Base-by-base conservation (phyloP, 64 coral and sea anemone species). In the Trachythela sp. region DNA sequence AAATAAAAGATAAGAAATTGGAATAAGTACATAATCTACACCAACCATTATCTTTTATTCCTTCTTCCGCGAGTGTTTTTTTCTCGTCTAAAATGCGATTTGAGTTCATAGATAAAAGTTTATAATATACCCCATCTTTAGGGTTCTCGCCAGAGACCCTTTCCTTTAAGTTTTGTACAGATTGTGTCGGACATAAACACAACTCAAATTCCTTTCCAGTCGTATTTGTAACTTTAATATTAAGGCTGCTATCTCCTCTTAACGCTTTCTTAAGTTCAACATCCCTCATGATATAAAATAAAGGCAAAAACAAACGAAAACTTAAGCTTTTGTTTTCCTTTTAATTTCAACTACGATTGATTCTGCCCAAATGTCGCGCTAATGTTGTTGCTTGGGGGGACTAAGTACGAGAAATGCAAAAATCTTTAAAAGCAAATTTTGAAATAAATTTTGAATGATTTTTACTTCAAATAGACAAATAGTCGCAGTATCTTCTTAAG, bases 61-160 rank as follows among this genome's bases (percentile, higher is more conserved):
- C 75, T 80, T 80, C 75, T 80, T 80, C 75, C 9, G 20, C 75
- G 4, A 80, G 75, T 14, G 75, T 80, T 80, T 39, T 80, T 80
- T 80, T 80, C 75, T 80, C 75, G 75, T 80, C 75, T 80, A 80
- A 80, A 80, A 80, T 80, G 37, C 75, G 75, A 39, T 80, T 80
- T 38, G 37, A 80, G 31, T 30, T 80, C 75, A 80, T 80, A 80
- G 75, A 80, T 22, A 80, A 80, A 9, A 80, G 37, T 39, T 80
- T 80, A 22, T 37, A 80, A 39, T 80, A 9, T 18, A 80, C 75
- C 30, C 75, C 75, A 80, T 80, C 75, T 80, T 80, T 80, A 2
- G 75, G 75, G 10, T 80, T 80, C 15, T 80, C 75, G 13, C 75
- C 75, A 35, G 27, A 34, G 20, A 80, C 75, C 5, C 37, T 30